A percentile compares a stretch with the other conserved stretches of the same genome.
Conservation (phyloP, 1,140 invertebrate genomes). For the Diorhabda elongata region DNA sequence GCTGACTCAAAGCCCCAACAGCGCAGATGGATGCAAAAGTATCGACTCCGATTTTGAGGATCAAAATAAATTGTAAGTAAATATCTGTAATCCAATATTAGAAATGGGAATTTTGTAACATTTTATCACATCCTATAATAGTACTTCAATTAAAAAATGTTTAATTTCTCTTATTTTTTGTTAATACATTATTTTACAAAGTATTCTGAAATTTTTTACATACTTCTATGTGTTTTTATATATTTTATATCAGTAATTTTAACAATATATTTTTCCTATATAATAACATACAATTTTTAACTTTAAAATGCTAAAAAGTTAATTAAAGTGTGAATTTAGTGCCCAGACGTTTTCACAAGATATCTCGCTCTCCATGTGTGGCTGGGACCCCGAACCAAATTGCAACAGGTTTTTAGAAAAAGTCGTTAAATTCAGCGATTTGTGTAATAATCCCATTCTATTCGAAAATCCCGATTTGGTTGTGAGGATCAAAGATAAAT, state of each 20-base stretch:
- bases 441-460: constrained; percentile 74
- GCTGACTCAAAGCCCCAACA: constrained; percentile 87
- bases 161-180: too few relatives aligned
- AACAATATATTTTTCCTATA: neutral
- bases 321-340: constrained; percentile 21
- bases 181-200: too few relatives aligned
- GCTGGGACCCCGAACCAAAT: constrained; percentile 62
- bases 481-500: constrained; percentile 81
- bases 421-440: constrained; percentile 76
- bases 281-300: neutral
- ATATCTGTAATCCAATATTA: neutral
- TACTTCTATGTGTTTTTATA: too few relatives aligned
- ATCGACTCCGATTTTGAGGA: constrained; percentile 81
- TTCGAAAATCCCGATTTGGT: constrained; percentile 82
- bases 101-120: too few relatives aligned
- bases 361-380: constrained; percentile 75
- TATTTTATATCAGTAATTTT: too few relatives aligned
- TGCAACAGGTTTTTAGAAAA: constrained; percentile 71
- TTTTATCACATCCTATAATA: too few relatives aligned
- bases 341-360: constrained; percentile 53
- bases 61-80: constrained; percentile 44
- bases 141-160: too few relatives aligned
- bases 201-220: too few relatives aligned
- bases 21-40: constrained; percentile 74
- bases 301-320: neutral